These are phyloP conservation scores for Protonibea diacanthus DNA, from an alignment of 2,797 vertebrate genomes.

Conservation along the genomic window DNA sequence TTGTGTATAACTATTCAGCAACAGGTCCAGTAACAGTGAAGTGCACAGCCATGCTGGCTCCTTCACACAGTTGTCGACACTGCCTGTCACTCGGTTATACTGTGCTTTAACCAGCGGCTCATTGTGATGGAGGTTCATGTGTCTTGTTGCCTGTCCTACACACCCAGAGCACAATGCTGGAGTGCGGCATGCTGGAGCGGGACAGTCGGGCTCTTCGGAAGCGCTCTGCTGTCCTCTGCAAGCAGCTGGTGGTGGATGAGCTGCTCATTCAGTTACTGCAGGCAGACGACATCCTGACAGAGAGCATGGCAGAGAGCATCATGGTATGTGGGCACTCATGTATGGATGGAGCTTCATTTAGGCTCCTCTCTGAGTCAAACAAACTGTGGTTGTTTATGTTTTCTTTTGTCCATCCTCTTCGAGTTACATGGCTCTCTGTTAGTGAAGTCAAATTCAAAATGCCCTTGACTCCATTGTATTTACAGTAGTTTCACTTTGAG, in stretches of 20 bases:
- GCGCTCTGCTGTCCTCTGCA: conserved; percentile 71
- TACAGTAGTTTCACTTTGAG: neutral
- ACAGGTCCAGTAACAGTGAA: neutral
- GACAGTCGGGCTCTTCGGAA: conserved; percentile 74
- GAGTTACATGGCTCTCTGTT: neutral
- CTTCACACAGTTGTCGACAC: neutral
- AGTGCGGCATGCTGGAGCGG: conserved; percentile 82
- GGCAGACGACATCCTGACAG: conserved; percentile 83
- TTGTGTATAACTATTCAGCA: neutral
- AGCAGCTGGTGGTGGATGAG: conserved; percentile 86
- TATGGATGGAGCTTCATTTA: neutral
- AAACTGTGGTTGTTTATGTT: no score
- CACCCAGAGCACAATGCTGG: conserved; percentile 69
- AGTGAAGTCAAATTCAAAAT: conserved; percentile 73
- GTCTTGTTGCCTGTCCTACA: neutral
- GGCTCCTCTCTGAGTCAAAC: neutral
- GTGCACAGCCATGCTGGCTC: no score
- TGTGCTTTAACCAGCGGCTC: neutral
- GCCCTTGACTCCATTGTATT: neutral
- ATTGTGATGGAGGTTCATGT: neutral
- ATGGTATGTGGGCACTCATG: conserved; percentile 73
- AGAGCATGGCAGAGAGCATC: conserved; percentile 84
- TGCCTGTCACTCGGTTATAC: neutral
- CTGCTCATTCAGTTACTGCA: conserved; percentile 82
- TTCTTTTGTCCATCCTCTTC: no score